phyloP scores from a whole-genome alignment of 2,797 vertebrate species.

The Tympanoctomys barrerae region DNA sequence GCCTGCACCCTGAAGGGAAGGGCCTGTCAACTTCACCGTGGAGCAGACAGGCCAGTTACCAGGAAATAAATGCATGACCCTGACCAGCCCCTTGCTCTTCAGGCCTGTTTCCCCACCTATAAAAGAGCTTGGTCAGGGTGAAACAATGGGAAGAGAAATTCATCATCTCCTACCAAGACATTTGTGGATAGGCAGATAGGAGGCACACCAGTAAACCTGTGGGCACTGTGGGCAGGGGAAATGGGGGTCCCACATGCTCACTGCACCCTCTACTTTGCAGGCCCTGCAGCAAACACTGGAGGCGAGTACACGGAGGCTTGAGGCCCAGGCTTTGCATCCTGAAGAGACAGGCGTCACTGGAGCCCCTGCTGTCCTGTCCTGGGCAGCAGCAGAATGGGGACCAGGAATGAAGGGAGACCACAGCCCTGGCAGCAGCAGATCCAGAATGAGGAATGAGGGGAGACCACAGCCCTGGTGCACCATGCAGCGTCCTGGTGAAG shows the following conservation, averaged over 20 bases:
- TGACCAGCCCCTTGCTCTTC: not conserved
- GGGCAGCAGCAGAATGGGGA: conserved; percentile 92
- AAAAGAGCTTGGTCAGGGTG: not conserved
- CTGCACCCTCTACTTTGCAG: not conserved
- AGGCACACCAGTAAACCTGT: not conserved
- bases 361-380: conserved; percentile 60
- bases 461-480: not conserved
- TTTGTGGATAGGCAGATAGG: not conserved
- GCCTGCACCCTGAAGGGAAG: not conserved
- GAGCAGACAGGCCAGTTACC: not conserved
- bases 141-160: fast-evolving
- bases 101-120: not conserved
- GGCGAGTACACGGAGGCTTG: conserved; percentile 52
- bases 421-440: not conserved
- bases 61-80: fast-evolving
- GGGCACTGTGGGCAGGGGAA: not conserved
- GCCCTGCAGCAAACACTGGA: not conserved
- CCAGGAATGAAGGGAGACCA: conserved; percentile 85
- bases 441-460: conserved; percentile 85
- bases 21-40: not conserved
- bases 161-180: not conserved
- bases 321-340: not conserved
- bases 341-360: not conserved
- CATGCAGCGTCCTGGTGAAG: not conserved
- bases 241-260: not conserved